A percentile compares a stretch with the other conserved stretches of the same genome.
These are phyloP conservation scores for Ferdinandea cuprea DNA, from an alignment of 2,888 invertebrate species.

Conservation along the genomic window DNA sequence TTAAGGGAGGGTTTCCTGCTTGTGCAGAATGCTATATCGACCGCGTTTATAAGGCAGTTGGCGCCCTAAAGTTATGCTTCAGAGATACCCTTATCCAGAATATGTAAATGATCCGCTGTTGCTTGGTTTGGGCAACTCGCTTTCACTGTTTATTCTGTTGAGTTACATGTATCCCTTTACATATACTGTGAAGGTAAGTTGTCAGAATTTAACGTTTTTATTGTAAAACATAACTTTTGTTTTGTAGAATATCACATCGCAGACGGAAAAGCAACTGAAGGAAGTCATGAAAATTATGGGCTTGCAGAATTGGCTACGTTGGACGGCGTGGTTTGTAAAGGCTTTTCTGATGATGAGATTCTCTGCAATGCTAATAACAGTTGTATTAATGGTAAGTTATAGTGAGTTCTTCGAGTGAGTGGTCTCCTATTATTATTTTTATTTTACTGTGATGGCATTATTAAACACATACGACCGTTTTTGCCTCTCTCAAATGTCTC, in stretches of 20 bases:
- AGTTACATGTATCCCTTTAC: conserved; percentile 92
- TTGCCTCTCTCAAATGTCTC: too few relatives aligned
- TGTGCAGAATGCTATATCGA: conserved; percentile 85
- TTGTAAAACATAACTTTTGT: neutral
- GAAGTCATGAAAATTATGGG: conserved; percentile 98
- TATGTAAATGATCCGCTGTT: conserved; percentile 88
- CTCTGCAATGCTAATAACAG: conserved; percentile 85
- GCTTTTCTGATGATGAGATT: conserved; percentile 88
- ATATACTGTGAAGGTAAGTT: conserved; percentile 87
- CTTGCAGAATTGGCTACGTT: conserved; percentile 91
- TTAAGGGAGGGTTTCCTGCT: conserved; percentile 87
- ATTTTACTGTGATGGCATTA: too few relatives aligned
- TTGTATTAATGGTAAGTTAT: conserved; percentile 85
- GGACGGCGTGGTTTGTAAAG: conserved; percentile 93
- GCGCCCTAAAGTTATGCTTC: conserved; percentile 78
- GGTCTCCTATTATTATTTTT: too few relatives aligned
- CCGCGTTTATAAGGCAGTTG: conserved; percentile 79
- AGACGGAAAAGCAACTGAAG: conserved; percentile 87
- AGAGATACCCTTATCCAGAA: conserved; percentile 89
- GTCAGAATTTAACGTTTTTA: neutral
- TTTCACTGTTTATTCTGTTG: conserved; percentile 90
- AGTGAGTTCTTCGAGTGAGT: neutral
- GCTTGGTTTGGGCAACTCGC: conserved; percentile 86
- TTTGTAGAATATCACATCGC: conserved; percentile 83
- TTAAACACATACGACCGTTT: too few relatives aligned